Evolutionary conservation across 2,113 vertebrate species (phyloP).

Genomic region (Chaetura pelagica): DNA sequence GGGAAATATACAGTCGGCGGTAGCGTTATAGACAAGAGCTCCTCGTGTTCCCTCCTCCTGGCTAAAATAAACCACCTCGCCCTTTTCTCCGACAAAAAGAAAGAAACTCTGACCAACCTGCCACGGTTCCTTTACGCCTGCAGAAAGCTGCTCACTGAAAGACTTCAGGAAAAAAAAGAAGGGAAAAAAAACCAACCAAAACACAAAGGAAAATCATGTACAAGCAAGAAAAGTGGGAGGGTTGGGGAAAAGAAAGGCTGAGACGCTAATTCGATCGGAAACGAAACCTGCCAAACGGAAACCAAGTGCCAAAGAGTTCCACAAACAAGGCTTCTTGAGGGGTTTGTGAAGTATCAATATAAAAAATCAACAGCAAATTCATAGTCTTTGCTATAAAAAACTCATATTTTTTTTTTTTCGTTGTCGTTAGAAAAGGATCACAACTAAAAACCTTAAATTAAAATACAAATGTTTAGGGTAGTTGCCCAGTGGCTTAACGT

Average conservation of each 20-base stretch:
- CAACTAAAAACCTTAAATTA: slow-evolving; percentile 70
- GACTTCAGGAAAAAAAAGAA: background rate
- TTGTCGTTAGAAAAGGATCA: slow-evolving; percentile 70
- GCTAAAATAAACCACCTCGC: background rate
- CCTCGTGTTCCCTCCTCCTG: background rate
- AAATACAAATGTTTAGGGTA: slow-evolving; percentile 78
- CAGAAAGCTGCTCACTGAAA: slow-evolving; percentile 59
- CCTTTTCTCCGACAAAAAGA: slow-evolving; percentile 18
- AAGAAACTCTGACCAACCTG: background rate
- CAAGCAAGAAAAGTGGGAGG: slow-evolving; percentile 49
- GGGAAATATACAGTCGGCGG: slow-evolving; percentile 68
- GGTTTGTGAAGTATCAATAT: slow-evolving; percentile 70
- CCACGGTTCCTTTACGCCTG: background rate
- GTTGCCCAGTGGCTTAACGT: slow-evolving; percentile 75
- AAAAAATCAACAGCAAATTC: slow-evolving; percentile 81
- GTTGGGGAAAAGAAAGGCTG: slow-evolving; percentile 34
- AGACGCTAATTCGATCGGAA: slow-evolving; percentile 60
- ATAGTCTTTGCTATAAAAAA: slow-evolving; percentile 79
- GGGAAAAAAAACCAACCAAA: background rate
- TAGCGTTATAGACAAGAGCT: slow-evolving; percentile 46
- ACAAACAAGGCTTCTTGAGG: slow-evolving; percentile 69
- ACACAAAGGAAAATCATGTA: slow-evolving; percentile 14
- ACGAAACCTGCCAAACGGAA: slow-evolving; percentile 67
- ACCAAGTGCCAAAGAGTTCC: slow-evolving; percentile 73
- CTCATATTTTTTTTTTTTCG: slow-evolving; percentile 24